Conservation (phyloP, 2,113 vertebrate species). For the Passer domesticus region DNA sequence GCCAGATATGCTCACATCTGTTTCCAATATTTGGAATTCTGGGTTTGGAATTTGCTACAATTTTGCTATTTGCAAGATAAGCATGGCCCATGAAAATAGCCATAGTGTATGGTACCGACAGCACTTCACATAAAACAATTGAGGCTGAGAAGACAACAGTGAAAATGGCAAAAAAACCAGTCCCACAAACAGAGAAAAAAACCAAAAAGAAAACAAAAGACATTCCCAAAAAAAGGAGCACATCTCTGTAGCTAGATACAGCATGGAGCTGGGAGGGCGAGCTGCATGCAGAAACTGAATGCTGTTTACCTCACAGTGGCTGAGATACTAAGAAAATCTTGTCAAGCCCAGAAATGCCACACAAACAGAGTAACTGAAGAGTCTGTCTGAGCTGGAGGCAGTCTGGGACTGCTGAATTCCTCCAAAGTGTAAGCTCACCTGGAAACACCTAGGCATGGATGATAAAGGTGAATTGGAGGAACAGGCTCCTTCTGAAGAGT, state of each 20-base stretch:
- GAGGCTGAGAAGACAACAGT: background rate
- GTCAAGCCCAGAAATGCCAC: background rate
- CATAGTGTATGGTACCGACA: background rate
- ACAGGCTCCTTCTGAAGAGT: background rate
- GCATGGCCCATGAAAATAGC: background rate
- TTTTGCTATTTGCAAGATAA: background rate
- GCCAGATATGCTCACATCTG: background rate
- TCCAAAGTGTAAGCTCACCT: background rate
- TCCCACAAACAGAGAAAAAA: background rate
- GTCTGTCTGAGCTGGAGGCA: background rate
- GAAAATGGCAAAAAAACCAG: background rate
- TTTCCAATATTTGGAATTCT: background rate
- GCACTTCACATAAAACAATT: background rate
- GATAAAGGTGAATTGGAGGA: background rate
- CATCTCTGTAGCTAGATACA: background rate
- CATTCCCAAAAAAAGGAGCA: background rate
- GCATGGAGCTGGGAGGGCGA: rapidly evolving
- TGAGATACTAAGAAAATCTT: background rate
- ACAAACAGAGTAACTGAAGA: background rate
- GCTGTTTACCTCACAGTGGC: background rate
- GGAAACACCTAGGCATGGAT: background rate
- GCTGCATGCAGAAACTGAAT: background rate
- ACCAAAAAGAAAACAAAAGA: no score
- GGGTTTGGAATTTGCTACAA: background rate
- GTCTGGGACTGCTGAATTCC: background rate